phyloP scores from a whole-genome alignment of 2,113 vertebrate species.

The Centropristis striata region DNA sequence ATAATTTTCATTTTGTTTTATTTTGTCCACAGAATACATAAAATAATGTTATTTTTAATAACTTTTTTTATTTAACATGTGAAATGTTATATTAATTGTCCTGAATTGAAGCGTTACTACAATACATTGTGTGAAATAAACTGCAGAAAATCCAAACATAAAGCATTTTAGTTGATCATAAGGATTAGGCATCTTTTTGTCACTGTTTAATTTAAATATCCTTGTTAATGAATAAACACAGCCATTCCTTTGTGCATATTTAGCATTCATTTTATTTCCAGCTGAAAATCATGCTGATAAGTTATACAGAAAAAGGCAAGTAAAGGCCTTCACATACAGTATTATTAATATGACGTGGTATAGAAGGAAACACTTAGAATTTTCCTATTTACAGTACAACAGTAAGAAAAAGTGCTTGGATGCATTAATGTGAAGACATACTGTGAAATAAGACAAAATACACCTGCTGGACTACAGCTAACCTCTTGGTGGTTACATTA shows the following conservation, averaged over 20 bases:
- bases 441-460: constrained; percentile 41
- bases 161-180: background rate
- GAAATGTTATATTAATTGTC: background rate
- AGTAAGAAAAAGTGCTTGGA: constrained; percentile 80
- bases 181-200: background rate
- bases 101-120: background rate
- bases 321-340: constrained; percentile 67
- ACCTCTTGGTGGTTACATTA: constrained; percentile 19
- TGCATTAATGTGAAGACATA: constrained; percentile 72
- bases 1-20: background rate
- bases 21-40: background rate
- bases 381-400: constrained; percentile 63
- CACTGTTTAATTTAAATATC: background rate
- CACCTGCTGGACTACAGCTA: constrained; percentile 31
- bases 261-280: constrained; percentile 70
- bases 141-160: background rate
- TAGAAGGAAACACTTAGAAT: constrained; percentile 65
- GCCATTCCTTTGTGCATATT: constrained; percentile 54
- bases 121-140: background rate
- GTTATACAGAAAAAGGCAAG: constrained; percentile 62
- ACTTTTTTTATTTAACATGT: background rate
- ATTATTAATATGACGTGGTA: constrained; percentile 65
- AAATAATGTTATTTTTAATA: background rate
- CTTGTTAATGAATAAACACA: background rate
- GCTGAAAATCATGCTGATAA: constrained; percentile 79